Conservation (phyloP, 2,888 invertebrate genomes). For the Bembecia ichneumoniformis region DNA sequence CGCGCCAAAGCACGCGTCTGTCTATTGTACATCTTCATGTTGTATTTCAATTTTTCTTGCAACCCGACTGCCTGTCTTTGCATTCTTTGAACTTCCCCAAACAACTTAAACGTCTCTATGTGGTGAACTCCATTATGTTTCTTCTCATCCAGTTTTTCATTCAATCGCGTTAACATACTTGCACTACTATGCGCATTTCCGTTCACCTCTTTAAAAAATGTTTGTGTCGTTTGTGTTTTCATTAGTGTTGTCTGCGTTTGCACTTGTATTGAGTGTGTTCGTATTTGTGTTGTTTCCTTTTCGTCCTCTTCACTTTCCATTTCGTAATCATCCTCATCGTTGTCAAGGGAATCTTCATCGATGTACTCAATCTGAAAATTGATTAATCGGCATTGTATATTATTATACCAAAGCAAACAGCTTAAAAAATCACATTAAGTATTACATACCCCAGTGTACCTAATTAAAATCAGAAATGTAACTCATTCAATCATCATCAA, state of each 20-base stretch:
- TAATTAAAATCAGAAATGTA: no score
- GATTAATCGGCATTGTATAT: neutral
- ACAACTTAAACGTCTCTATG: slow-evolving; percentile 46
- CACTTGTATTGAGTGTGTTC: neutral
- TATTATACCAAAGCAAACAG: no score
- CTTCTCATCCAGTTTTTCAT: neutral
- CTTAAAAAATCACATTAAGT: no score
- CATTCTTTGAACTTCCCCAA: slow-evolving; percentile 56
- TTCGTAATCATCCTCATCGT: slow-evolving; percentile 39
- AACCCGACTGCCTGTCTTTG: slow-evolving; percentile 44
- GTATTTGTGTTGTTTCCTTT: slow-evolving; percentile 6
- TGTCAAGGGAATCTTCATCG: slow-evolving; percentile 51
- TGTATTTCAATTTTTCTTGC: slow-evolving; percentile 48
- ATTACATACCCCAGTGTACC: no score
- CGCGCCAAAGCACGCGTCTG: slow-evolving; percentile 42
- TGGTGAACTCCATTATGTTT: slow-evolving; percentile 21
- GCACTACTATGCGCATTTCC: neutral
- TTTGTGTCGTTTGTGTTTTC: neutral
- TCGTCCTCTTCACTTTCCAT: slow-evolving; percentile 34
- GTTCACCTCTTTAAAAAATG: slow-evolving; percentile 5
- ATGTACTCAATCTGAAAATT: slow-evolving; percentile 57
- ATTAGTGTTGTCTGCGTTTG: slow-evolving; percentile 10
- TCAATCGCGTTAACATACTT: neutral
- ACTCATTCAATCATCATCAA: no score
- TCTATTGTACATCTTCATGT: slow-evolving; percentile 46